Base-by-base conservation (phyloP, 2,888 invertebrate species). In the Branchellion lobata region DNA sequence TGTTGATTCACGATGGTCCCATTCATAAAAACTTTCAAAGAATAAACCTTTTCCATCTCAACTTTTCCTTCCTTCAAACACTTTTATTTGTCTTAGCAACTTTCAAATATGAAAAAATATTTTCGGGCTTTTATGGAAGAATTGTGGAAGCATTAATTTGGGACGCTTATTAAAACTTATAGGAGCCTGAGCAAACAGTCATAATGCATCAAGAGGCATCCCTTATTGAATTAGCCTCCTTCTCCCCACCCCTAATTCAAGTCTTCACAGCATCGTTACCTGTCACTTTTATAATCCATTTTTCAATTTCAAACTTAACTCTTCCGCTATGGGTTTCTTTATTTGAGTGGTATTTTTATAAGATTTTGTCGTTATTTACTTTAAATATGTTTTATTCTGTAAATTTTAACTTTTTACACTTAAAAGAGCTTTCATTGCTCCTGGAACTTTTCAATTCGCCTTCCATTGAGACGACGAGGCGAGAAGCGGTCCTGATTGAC, bases 131-230 rank as follows among this genome's bases (percentile, higher is more conserved):
- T 24, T 57, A 18, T 57, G 61, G 5, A 57, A n/a, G 24, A 24
- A 57, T 57, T n/a, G 21, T n/a, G 5, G 61, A 57, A 3, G 61
- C 61, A 57, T 57, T 57, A 57, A 57, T 57, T 57, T 57, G 21
- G 14, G 61, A 8, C 61, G 61, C 11, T 57, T 57, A 57, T 57
- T 57, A n/a, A 57, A 57, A 57, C 61, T 57, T 57, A 57, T 24
- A 57, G 21, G 61, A n/a, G 5, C n/a, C 61, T 57, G 61, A 24
- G 61, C 61, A 57, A 57, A 57, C 61, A 57, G 61, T n/a, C 61
- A 57, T 57, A 57, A 57, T 57, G 61, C 61, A 24, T 5, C 61
- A 57, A 57, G 61, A 14, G 61, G 21, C 61, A 57, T 5, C 61
- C 21, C 21, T 57, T 57, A 57, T 57, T 57, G 61, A 57, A 18